These are phyloP conservation scores for Halcyon chelicuti DNA, from an alignment of 2,797 vertebrate species.

Conservation along the genomic window DNA sequence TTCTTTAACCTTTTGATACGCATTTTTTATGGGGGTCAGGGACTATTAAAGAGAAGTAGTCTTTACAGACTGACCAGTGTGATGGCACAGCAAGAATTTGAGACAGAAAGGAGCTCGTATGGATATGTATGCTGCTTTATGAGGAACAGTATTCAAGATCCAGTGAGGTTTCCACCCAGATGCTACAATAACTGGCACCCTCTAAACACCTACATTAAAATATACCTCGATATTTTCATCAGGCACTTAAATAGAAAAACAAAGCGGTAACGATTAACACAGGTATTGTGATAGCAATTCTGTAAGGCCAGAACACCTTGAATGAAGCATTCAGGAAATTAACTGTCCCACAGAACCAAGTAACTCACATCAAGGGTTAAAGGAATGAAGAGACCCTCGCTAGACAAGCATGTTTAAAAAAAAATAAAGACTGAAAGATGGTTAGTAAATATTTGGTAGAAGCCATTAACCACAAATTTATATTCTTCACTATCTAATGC, in stretches of 20 bases:
- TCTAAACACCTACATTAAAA: constrained; percentile 27
- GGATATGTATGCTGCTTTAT: neutral
- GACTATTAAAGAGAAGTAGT: neutral
- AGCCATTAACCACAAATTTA: constrained; percentile 30
- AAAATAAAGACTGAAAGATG: neutral
- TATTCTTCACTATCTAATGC: neutral
- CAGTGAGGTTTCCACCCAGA: constrained; percentile 28
- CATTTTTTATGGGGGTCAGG: neutral
- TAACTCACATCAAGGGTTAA: neutral
- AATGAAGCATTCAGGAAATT: neutral
- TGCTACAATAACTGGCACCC: constrained; percentile 36
- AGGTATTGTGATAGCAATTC: neutral
- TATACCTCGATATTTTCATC: constrained; percentile 10
- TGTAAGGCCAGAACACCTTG: constrained; percentile 6
- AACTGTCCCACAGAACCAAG: neutral
- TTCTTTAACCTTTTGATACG: neutral
- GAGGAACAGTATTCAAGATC: constrained; percentile 6
- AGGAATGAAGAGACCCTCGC: neutral
- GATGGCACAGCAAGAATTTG: neutral
- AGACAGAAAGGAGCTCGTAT: constrained; percentile 10
- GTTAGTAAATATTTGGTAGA: constrained; percentile 62
- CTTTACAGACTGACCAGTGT: fast-evolving
- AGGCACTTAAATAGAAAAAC: constrained; percentile 67
- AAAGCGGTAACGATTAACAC: constrained; percentile 6
- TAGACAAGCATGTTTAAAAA: neutral